Percentiles rank a stretch among this genome's conserved stretches.
These are phyloP conservation scores for Epizoanthus rinbou DNA, from an alignment of 92 coral and sea anemone genomes.

Conservation along the genomic window DNA sequence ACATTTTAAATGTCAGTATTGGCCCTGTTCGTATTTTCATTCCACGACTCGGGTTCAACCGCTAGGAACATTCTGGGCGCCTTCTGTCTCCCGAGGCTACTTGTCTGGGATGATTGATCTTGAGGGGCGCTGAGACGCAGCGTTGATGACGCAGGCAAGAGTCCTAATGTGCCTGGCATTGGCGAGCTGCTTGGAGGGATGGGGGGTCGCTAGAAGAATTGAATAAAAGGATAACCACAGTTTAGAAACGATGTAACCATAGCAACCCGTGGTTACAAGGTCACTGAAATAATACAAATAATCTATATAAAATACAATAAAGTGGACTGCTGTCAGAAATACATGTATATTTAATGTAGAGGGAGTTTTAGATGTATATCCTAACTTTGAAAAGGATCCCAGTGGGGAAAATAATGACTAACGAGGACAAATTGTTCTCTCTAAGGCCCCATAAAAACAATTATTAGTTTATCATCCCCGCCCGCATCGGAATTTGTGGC, in stretches of 20 bases:
- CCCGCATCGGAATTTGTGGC: no score
- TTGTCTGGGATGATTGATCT: neutral
- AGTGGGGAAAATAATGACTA: no score
- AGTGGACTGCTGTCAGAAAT: no score
- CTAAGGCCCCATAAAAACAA: no score
- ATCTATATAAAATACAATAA: no score
- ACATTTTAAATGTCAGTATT: neutral
- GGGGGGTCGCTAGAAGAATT: neutral
- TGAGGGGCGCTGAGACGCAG: neutral
- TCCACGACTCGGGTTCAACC: neutral
- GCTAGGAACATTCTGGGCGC: constrained; percentile 34
- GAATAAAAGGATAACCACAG: neutral
- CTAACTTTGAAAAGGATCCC: no score
- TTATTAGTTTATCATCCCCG: no score
- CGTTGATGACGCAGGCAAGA: neutral
- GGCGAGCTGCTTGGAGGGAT: neutral
- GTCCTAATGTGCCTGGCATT: constrained; percentile 6
- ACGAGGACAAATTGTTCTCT: no score
- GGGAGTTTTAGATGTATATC: no score
- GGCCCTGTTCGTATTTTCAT: neutral
- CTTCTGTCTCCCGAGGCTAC: constrained; percentile 5
- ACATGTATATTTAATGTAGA: no score
- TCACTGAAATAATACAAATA: no score
- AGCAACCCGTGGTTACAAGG: no score
- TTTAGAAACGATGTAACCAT: neutral